phyloP scores from a whole-genome alignment of 2,113 vertebrate genomes.

The Malurus elegans region DNA sequence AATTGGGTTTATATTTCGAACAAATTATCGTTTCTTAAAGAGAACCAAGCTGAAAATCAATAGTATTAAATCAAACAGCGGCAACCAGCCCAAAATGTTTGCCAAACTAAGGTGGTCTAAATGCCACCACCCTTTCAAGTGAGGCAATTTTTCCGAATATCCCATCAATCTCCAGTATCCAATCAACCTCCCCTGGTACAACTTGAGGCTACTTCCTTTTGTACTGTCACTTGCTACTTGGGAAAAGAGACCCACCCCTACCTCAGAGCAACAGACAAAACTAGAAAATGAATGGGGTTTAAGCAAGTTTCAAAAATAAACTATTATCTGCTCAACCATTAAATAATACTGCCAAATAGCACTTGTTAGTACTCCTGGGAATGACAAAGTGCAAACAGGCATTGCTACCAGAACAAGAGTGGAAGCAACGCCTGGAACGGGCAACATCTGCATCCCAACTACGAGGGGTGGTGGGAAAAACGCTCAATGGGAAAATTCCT shows the following conservation, averaged over 20 bases:
- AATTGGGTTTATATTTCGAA: neutral
- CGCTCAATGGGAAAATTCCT: neutral
- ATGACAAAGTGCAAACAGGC: accelerated
- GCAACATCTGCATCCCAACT: neutral
- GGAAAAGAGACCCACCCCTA: neutral
- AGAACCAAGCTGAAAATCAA: neutral
- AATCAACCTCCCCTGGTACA: neutral
- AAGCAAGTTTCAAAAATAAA: neutral
- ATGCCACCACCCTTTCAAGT: neutral
- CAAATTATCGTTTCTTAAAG: neutral
- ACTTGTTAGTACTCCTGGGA: neutral
- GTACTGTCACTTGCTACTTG: no score
- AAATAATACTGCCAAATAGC: neutral
- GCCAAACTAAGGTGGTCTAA: neutral
- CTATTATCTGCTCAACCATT: neutral
- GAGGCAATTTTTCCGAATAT: neutral
- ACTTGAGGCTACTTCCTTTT: neutral
- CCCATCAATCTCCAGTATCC: neutral
- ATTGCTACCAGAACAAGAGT: neutral
- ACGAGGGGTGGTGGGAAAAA: neutral
- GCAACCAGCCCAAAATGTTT: neutral
- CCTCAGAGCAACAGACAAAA: neutral
- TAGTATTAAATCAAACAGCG: neutral
- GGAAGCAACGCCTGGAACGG: neutral
- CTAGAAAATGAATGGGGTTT: neutral